Evolutionary conservation across 2,888 invertebrate genomes (phyloP).

Genomic region (Nomada hirtipes): DNA sequence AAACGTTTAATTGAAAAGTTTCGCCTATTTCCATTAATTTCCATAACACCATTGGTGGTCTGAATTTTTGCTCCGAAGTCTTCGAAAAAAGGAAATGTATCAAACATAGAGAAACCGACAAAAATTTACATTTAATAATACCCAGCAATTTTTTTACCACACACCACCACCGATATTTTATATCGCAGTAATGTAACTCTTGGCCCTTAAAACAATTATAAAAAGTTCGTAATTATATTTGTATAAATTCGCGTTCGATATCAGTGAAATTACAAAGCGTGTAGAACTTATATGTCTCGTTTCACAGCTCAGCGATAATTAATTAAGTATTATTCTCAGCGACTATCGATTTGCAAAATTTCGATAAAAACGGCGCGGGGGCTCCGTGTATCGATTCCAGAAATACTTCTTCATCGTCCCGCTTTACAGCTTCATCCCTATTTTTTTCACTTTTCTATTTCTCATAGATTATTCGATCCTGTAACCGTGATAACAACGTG

Average conservation of each 20-base stretch:
- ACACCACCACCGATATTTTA: no score
- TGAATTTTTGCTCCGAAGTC: neutral
- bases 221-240: no score
- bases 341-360: neutral
- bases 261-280: no score
- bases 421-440: neutral
- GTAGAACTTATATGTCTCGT: neutral
- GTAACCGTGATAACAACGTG: neutral
- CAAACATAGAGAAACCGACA: no score
- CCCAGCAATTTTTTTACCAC: no score
- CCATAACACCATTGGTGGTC: neutral
- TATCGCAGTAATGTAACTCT: no score
- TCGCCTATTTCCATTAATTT: neutral
- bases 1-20: neutral
- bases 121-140: no score
- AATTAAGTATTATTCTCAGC: conserved; percentile 24
- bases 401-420: neutral
- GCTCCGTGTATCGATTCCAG: neutral
- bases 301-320: conserved; percentile 28
- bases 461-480: neutral
- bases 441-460: neutral
- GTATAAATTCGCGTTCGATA: no score
- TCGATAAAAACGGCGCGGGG: neutral
- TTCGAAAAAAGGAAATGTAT: neutral
- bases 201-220: no score